These are phyloP conservation scores for Amblyteles armatorius DNA, from an alignment of 2,888 invertebrate species.

Conservation along the genomic window DNA sequence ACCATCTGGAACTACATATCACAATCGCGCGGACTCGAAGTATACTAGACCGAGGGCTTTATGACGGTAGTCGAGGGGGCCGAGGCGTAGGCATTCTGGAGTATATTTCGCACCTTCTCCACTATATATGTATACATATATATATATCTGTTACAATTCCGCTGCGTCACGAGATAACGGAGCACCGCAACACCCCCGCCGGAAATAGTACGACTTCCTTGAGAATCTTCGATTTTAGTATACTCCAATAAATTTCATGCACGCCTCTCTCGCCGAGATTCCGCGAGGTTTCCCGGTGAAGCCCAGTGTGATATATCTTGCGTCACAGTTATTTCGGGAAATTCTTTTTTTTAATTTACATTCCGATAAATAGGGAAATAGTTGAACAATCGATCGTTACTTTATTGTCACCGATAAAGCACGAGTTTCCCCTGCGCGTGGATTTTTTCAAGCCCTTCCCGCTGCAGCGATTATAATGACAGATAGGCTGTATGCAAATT, in stretches of 20 bases:
- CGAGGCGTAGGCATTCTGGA: constrained; percentile 1
- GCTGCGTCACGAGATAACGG: constrained; percentile 37
- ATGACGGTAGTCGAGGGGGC: not conserved
- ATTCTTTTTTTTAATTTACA: not conserved
- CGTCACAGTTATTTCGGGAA: not conserved
- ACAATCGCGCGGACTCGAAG: constrained; percentile 25
- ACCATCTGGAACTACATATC: constrained; percentile 65
- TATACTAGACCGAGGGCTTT: constrained; percentile 8
- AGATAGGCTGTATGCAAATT: too few species aligned
- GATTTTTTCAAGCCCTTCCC: too few species aligned
- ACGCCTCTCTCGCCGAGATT: not conserved
- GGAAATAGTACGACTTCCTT: constrained; percentile 28
- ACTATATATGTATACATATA: not conserved
- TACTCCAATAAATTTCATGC: not conserved
- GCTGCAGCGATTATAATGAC: too few species aligned
- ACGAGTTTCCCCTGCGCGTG: not conserved
- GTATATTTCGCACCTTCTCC: constrained; percentile 1
- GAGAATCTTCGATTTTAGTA: constrained; percentile 31
- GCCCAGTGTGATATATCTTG: not conserved
- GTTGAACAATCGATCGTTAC: not conserved
- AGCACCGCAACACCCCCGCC: constrained; percentile 8
- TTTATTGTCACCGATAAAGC: constrained; percentile 1
- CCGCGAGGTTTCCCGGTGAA: not conserved
- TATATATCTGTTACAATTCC: constrained; percentile 19
- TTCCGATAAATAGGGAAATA: not conserved